Evolutionary conservation across 1,140 invertebrate species (phyloP).

Genomic region (Halesus radiatus): DNA sequence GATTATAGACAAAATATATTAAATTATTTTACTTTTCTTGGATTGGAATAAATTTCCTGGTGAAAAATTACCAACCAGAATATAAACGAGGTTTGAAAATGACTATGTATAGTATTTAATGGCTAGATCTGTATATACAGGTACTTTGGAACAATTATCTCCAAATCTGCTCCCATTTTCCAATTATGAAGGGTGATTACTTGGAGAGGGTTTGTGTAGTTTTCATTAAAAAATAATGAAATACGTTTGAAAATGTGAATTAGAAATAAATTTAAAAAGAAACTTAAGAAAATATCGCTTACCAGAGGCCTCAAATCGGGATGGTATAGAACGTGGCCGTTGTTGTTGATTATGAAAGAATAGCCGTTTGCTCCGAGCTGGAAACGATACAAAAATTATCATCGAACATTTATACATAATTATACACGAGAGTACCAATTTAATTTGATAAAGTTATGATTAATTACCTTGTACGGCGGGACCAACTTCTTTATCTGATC

Average conservation of each 20-base stretch:
- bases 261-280: too few species aligned
- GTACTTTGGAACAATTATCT: too few species aligned
- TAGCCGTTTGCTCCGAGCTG: constrained; percentile 97
- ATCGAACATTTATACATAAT: background rate
- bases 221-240: too few species aligned
- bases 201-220: too few species aligned
- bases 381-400: constrained; percentile 57
- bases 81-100: too few species aligned
- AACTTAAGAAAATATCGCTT: constrained; percentile 62
- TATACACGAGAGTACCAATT: background rate
- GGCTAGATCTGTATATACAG: too few species aligned
- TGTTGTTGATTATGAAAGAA: constrained; percentile 96
- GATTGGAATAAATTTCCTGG: background rate
- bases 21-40: background rate
- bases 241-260: too few species aligned
- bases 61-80: too few species aligned
- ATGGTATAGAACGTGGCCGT: constrained; percentile 97
- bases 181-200: too few species aligned
- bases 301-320: constrained; percentile 95
- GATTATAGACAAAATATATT: too few species aligned
- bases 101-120: background rate
- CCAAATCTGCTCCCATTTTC: too few species aligned
- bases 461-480: constrained; percentile 87
- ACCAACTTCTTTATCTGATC: constrained; percentile 93
- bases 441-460: background rate